A percentile compares a stretch with the other conserved stretches of the same genome.
Conservation (phyloP, 2,888 invertebrate species). For the Axea sp. region DNA sequence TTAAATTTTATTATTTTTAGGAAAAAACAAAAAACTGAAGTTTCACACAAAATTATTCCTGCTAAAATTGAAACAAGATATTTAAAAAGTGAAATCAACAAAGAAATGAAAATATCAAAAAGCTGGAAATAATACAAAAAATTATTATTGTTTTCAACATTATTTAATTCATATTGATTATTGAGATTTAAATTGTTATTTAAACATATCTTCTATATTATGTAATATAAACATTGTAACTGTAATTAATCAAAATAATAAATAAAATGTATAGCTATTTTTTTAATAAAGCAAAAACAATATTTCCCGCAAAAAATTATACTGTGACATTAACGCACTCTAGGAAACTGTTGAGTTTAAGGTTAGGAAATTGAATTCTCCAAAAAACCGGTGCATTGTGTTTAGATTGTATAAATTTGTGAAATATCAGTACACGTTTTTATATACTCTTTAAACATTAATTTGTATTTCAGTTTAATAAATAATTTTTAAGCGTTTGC, state of each 20-base stretch:
- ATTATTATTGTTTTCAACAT: no score
- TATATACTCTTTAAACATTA: no score
- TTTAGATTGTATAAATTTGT: conserved; percentile 4
- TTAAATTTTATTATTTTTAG: conserved; percentile 2
- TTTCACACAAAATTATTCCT: neutral
- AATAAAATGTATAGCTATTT: no score
- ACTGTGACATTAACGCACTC: neutral
- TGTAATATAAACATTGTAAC: no score
- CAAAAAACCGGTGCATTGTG: conserved; percentile 38
- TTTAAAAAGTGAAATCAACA: neutral
- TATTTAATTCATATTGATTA: no score
- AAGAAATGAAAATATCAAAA: neutral
- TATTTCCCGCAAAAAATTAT: neutral
- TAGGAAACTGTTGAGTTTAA: no score
- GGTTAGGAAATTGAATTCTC: conserved; percentile 19
- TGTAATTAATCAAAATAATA: no score
- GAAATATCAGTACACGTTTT: no score
- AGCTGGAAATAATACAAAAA: neutral
- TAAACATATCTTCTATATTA: no score
- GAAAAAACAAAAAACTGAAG: neutral
- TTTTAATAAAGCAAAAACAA: neutral
- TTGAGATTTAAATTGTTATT: no score
- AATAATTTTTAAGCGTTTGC: neutral
- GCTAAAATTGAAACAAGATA: neutral
- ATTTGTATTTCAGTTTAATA: neutral